phyloP scores from a whole-genome alignment of 2,113 vertebrate genomes.

The Macroglossus sobrinus region DNA sequence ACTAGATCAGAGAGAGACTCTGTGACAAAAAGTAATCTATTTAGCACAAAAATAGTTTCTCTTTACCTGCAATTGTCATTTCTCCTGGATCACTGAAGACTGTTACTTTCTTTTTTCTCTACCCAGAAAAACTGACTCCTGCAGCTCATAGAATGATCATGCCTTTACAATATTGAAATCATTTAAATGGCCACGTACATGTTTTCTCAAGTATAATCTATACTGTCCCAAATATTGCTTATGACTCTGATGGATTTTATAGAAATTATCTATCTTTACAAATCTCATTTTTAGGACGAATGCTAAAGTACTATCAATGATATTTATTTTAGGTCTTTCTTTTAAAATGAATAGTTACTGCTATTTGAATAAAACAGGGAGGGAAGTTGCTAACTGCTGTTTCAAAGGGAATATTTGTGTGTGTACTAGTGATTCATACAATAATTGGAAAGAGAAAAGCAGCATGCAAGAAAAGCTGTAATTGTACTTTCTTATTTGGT shows the following conservation, averaged over 20 bases:
- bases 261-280: background rate
- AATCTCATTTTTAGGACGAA: background rate
- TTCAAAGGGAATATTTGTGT: background rate
- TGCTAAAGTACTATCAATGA: background rate
- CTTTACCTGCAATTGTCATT: background rate
- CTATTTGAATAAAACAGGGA: background rate
- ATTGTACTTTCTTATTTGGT: background rate
- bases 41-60: conserved; percentile 27
- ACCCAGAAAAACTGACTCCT: background rate
- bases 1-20: conserved; percentile 19
- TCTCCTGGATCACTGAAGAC: background rate
- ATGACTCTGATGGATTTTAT: background rate
- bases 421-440: background rate
- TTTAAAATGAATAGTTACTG: background rate
- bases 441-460: conserved; percentile 1
- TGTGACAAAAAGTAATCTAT: conserved; percentile 49
- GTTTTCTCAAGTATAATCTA: background rate
- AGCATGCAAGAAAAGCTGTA: background rate
- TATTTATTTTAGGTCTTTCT: background rate
- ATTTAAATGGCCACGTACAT: background rate
- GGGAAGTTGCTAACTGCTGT: background rate
- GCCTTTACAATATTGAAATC: background rate
- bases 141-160: background rate
- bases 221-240: background rate
- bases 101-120: background rate